Percentiles rank a stretch among this genome's conserved stretches.
These are phyloP conservation scores for Rattus rattus DNA, from an alignment of 2,113 vertebrate species.

Conservation along the genomic window DNA sequence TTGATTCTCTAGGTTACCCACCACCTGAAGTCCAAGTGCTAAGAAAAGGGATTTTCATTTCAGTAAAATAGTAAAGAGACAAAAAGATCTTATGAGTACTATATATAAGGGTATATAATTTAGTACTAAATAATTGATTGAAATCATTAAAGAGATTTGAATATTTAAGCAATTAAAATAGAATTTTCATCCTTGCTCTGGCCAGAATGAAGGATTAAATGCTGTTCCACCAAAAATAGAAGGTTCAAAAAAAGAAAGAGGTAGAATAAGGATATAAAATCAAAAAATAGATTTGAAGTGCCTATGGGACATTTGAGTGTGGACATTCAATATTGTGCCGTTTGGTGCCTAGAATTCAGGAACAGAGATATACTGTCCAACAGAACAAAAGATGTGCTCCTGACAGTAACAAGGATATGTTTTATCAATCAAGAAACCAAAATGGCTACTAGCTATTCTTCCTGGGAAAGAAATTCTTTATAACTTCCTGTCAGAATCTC, in stretches of 20 bases:
- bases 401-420: not conserved
- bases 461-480: not conserved
- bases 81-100: not conserved
- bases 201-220: not conserved
- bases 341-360: not conserved
- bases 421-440: not conserved
- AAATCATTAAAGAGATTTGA: not conserved
- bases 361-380: not conserved
- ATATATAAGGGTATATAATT: not conserved
- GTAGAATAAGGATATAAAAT: not conserved
- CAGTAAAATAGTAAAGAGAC: not conserved
- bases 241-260: not conserved
- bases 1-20: not conserved
- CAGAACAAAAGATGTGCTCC: not conserved
- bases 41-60: not conserved
- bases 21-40: not conserved
- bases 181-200: not conserved
- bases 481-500: conserved; percentile 10
- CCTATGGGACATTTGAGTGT: not conserved
- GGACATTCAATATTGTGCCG: not conserved
- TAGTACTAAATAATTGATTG: not conserved
- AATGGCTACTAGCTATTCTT: not conserved
- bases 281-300: not conserved
- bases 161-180: not conserved
- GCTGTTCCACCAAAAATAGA: not conserved